Percentiles rank a stretch among this genome's conserved stretches.
Evolutionary conservation across 2,888 invertebrate genomes (phyloP).

Genomic region (Ligdia adustata): DNA sequence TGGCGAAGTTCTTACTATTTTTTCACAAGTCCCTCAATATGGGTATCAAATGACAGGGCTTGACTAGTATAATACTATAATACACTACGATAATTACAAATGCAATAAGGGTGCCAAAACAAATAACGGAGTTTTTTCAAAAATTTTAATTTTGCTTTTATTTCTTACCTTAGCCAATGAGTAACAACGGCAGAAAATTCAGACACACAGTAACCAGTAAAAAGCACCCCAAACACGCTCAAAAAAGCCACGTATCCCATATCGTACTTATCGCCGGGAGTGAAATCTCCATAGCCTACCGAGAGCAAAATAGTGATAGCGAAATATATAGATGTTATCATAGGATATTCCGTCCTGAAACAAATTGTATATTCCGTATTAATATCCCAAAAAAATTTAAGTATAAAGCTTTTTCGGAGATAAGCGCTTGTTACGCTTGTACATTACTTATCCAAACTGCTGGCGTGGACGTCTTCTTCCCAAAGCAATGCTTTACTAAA

Average conservation of each 20-base stretch:
- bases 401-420: too few species aligned
- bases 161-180: slow-evolving; percentile 68
- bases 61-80: too few species aligned
- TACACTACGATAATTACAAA: too few species aligned
- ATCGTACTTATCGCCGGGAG: slow-evolving; percentile 71
- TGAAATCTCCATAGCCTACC: slow-evolving; percentile 77
- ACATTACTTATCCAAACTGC: slow-evolving; percentile 46
- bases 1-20: too few species aligned
- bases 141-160: too few species aligned
- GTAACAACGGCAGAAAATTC: slow-evolving; percentile 79
- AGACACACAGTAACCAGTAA: slow-evolving; percentile 78
- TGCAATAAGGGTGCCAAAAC: too few species aligned
- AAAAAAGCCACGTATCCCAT: slow-evolving; percentile 72
- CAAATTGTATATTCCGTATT: neutral
- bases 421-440: neutral
- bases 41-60: too few species aligned
- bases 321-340: slow-evolving; percentile 73
- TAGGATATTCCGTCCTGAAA: slow-evolving; percentile 62
- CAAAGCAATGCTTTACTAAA: slow-evolving; percentile 62
- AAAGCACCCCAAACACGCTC: slow-evolving; percentile 73
- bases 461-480: slow-evolving; percentile 44
- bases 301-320: slow-evolving; percentile 70
- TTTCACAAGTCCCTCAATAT: too few species aligned
- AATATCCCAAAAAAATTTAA: neutral
- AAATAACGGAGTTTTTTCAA: too few species aligned